Percentiles rank a stretch among this genome's conserved stretches.
Conservation (phyloP, 1,140 invertebrate species). For the Saccostrea glomerata region DNA sequence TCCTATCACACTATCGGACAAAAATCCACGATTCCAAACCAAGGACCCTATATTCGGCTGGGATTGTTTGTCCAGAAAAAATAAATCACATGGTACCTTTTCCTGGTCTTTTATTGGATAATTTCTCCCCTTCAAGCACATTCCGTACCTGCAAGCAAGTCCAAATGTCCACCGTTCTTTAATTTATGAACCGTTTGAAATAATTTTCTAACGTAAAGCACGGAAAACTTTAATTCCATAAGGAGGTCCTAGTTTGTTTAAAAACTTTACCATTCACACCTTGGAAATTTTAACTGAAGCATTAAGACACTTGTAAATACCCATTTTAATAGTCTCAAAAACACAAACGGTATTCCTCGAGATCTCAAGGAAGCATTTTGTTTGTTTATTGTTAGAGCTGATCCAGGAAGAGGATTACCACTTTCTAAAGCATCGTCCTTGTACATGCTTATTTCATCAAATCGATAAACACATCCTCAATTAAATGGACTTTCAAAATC, state of each 20-base stretch:
- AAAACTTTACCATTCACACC: not conserved
- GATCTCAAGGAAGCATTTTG: not conserved
- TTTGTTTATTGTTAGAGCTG: not conserved
- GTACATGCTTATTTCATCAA: too few species aligned
- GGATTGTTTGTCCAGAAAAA: not conserved
- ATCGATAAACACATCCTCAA: too few species aligned
- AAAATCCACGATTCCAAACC: not conserved
- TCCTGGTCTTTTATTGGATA: not conserved
- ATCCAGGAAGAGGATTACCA: not conserved
- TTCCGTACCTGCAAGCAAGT: not conserved
- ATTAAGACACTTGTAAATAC: not conserved
- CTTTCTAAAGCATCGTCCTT: too few species aligned
- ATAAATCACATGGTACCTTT: not conserved
- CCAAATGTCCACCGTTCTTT: not conserved
- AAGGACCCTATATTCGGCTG: not conserved
- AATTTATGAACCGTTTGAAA: not conserved
- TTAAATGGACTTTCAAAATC: too few species aligned
- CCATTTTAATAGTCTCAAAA: not conserved
- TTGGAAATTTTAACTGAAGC: not conserved
- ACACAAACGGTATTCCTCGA: not conserved
- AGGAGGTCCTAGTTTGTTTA: slow-evolving; percentile 14
- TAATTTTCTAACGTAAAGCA: not conserved
- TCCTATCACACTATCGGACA: not conserved
- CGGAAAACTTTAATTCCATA: not conserved
- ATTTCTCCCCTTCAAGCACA: not conserved